Percentiles rank a stretch among this genome's conserved stretches.
These are phyloP conservation scores for Brassicogethes aeneus DNA, from an alignment of 2,888 invertebrate genomes.

Conservation along the genomic window DNA sequence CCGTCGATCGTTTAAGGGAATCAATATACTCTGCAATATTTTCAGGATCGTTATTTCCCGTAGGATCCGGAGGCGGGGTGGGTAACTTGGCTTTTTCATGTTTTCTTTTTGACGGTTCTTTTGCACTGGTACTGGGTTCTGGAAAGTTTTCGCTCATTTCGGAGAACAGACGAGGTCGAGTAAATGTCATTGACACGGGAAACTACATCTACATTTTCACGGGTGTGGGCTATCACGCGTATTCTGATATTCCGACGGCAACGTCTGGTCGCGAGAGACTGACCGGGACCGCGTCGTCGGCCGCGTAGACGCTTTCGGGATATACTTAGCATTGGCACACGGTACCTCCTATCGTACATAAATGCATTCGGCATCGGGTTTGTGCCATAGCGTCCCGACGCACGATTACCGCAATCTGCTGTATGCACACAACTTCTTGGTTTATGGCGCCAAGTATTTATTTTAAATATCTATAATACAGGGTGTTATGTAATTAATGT, in stretches of 20 bases:
- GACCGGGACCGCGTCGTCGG: conserved; percentile 23
- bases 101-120: conserved; percentile 19
- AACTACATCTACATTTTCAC: too few relatives aligned
- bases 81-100: conserved; percentile 34
- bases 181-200: conserved; percentile 6
- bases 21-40: conserved; percentile 43
- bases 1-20: conserved; percentile 43
- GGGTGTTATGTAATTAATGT: too few relatives aligned
- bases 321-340: conserved; percentile 33
- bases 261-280: conserved; percentile 30
- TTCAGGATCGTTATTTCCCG: conserved; percentile 17
- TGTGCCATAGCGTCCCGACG: conserved; percentile 4
- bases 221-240: not conserved
- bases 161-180: not conserved
- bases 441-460: too few relatives aligned
- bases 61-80: conserved; percentile 42
- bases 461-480: too few relatives aligned
- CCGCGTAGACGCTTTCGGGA: conserved; percentile 22
- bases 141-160: conserved; percentile 23
- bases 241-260: conserved; percentile 9
- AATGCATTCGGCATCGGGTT: conserved; percentile 15
- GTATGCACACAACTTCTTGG: too few relatives aligned
- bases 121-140: conserved; percentile 10
- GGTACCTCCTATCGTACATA: conserved; percentile 25
- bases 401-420: too few relatives aligned